Evolutionary conservation across 2,797 vertebrate genomes (phyloP), one percentile per base, ranked within the genome.

Genomic region (Coendou prehensilis): DNA sequence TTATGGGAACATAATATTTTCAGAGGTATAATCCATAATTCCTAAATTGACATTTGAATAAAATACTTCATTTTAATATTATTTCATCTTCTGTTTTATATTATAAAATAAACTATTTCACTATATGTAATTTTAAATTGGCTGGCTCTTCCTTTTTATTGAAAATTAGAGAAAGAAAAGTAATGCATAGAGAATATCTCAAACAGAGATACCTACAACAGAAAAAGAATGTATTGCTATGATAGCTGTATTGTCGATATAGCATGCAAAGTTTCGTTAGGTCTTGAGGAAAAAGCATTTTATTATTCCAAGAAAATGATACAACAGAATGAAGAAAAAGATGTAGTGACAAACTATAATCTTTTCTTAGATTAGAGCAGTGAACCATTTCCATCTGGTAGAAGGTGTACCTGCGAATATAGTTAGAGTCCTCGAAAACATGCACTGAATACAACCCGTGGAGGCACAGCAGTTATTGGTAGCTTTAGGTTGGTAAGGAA

Each of bases 391-490:
- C 11, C 50, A 18, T 4, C 0, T 17, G 18, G 45, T n/a, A 41
- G 28, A 69, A 56, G 30, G 2, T 28, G 0, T 4, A 6, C 23
- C 45, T 63, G 28, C 18, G 3, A 61, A 50, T 0, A 83, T 15
- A 37, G 6, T 54, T 52, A 26, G 28, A 30, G 28, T 33, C n/a
- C 8, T 45, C 10, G 15, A 41, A 63, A 57, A 57, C 37, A 45
- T 2, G 28, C 0, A 4, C 1, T 8, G n/a, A 26, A 1, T 13
- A 0, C 9, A 57, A 63, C 6, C 7, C 45, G 11, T 20, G 28
- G 41, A n/a, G 18, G 1, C 2, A 33, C 0, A 14, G 14, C 5
- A 37, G 5, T 13, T 80, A 45, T 57, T 28, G 6, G 80, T 45
- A 73, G 7, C 0, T 90, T 33, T n/a, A 47, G 5, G 4, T 1